Percentiles rank a stretch among this genome's conserved stretches.
phyloP scores from a whole-genome alignment of 2,888 invertebrate species.

The Synergus gifuensis region DNA sequence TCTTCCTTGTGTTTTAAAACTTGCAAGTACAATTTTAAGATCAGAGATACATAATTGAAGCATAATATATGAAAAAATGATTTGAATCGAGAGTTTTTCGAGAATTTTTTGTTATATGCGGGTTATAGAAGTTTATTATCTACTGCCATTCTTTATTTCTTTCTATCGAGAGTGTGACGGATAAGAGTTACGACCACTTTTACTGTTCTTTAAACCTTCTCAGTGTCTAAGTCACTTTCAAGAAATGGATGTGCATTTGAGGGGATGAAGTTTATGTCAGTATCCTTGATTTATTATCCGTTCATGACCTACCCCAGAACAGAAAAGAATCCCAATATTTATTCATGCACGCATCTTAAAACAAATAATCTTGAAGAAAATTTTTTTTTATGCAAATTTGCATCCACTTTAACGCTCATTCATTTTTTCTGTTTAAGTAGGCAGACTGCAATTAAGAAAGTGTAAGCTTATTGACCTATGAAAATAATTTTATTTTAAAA shows the following conservation, averaged over 20 bases:
- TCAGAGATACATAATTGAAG: neutral
- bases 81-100: too few species aligned
- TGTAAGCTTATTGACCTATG: too few species aligned
- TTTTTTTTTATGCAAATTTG: too few species aligned
- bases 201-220: constrained; percentile 20
- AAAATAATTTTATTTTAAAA: too few species aligned
- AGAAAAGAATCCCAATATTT: too few species aligned
- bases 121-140: neutral
- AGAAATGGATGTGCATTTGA: neutral
- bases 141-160: neutral
- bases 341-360: too few species aligned
- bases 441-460: too few species aligned
- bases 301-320: constrained; percentile 51
- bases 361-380: too few species aligned
- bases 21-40: neutral
- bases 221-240: constrained; percentile 29
- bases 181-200: constrained; percentile 18
- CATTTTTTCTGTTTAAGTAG: too few species aligned
- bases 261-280: constrained; percentile 51
- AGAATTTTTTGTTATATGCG: too few species aligned
- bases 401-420: too few species aligned
- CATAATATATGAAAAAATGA: too few species aligned
- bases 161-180: neutral
- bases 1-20: constrained; percentile 39
- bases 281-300: constrained; percentile 53